phyloP scores from a whole-genome alignment of 2,888 invertebrate genomes.

The Daptonema setosum region DNA sequence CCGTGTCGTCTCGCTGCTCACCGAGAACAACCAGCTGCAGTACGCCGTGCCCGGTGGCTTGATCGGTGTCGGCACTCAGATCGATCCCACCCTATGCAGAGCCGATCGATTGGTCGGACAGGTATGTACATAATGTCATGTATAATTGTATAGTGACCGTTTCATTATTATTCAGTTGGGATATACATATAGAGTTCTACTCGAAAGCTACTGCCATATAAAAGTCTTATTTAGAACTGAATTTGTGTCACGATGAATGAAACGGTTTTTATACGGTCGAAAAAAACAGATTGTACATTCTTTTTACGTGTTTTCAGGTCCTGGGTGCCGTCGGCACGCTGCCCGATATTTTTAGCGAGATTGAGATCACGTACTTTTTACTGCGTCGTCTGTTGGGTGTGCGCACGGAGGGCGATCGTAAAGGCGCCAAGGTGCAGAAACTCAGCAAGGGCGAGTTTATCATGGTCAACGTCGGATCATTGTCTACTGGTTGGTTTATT shows the following conservation, averaged over 20 bases:
- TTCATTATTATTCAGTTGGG: too few species aligned
- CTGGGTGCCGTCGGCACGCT: slow-evolving; percentile 84
- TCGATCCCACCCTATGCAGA: slow-evolving; percentile 91
- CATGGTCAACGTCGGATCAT: slow-evolving; percentile 90
- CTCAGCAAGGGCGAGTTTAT: slow-evolving; percentile 68
- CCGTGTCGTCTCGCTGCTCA: slow-evolving; percentile 79
- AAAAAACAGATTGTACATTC: too few species aligned
- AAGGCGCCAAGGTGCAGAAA: slow-evolving; percentile 89
- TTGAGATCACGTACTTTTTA: slow-evolving; percentile 92
- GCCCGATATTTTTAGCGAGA: slow-evolving; percentile 86
- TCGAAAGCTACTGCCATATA: too few species aligned
- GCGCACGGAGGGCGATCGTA: slow-evolving; percentile 92
- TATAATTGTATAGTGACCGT: neutral
- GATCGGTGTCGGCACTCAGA: slow-evolving; percentile 93
- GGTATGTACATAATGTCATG: slow-evolving; percentile 33
- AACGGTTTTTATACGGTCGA: too few species aligned
- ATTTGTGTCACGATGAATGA: too few species aligned
- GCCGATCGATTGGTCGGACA: slow-evolving; percentile 96
- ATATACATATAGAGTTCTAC: too few species aligned
- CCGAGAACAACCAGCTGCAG: slow-evolving; percentile 89
- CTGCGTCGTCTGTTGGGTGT: slow-evolving; percentile 84
- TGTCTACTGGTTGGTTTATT: slow-evolving; percentile 67
- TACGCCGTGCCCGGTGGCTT: slow-evolving; percentile 98
- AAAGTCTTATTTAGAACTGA: too few species aligned
- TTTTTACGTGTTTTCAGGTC: too few species aligned